A percentile compares a stretch with the other conserved stretches of the same genome.
Conservation (phyloP, 2,797 vertebrate species). For the Scleropages formosus region DNA sequence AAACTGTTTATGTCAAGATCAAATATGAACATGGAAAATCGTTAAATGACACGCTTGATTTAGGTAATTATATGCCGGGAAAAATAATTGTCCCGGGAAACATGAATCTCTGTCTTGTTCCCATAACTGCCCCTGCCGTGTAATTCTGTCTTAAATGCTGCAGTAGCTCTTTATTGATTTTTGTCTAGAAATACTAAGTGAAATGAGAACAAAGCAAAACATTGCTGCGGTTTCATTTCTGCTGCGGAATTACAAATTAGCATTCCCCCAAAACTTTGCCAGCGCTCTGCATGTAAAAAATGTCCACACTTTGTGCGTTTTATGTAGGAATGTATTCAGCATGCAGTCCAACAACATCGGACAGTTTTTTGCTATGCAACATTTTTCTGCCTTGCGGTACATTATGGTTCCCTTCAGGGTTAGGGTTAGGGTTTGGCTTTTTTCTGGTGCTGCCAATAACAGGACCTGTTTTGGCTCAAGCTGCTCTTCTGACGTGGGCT, state of each 20-base stretch:
- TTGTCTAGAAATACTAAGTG: constrained; percentile 4
- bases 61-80: neutral
- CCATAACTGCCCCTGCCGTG: constrained; percentile 11
- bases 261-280: no score
- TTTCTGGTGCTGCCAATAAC: no score
- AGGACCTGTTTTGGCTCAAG: no score
- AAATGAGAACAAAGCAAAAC: neutral
- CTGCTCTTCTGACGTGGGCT: no score
- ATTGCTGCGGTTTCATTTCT: neutral
- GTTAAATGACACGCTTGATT: neutral
- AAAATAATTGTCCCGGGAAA: neutral
- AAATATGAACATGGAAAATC: neutral
- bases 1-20: constrained; percentile 22
- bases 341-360: neutral
- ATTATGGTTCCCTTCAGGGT: no score
- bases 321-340: no score
- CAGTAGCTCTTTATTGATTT: neutral
- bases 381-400: neutral
- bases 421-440: no score
- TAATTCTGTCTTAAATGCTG: neutral
- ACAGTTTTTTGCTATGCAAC: neutral
- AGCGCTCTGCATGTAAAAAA: no score
- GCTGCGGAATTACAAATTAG: neutral
- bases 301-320: no score
- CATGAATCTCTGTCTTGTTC: neutral